phyloP scores from a whole-genome alignment of 2,113 vertebrate genomes.

The Ctenomys sociabilis region DNA sequence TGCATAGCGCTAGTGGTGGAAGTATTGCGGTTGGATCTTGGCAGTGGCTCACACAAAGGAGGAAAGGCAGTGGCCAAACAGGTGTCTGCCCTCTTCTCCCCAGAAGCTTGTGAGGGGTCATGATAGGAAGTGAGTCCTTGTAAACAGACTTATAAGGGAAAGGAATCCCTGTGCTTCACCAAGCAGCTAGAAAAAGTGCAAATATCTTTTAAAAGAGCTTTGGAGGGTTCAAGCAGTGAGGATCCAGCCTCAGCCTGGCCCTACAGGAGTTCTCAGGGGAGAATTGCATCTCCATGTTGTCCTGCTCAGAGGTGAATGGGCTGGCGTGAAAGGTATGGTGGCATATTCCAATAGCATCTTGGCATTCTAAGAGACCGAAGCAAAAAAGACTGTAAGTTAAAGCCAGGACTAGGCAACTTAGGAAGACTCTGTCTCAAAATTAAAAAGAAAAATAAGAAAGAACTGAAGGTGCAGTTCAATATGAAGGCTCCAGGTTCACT shows the following conservation, averaged over 20 bases:
- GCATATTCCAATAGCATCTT: not conserved
- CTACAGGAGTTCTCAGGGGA: not conserved
- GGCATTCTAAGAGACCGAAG: not conserved
- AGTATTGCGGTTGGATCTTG: not conserved
- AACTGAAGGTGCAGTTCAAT: not conserved
- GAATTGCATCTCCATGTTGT: not conserved
- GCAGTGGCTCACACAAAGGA: not conserved
- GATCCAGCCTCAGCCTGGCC: not conserved
- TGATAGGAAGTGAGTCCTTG: not conserved
- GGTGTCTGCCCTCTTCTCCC: not conserved
- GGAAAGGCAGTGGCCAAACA: not conserved
- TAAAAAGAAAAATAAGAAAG: not conserved
- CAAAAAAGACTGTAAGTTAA: not conserved
- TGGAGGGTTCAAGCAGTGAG: accelerated
- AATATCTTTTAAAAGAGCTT: not conserved
- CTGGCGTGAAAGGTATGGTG: not conserved
- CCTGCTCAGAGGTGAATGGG: not conserved
- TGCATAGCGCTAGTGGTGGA: not conserved
- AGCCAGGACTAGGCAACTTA: not conserved
- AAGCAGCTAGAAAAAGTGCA: not conserved
- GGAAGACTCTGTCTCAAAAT: not conserved
- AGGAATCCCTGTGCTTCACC: not conserved
- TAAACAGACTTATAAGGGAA: not conserved
- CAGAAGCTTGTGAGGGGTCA: not conserved
- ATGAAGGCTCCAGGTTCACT: not conserved